Evolutionary conservation across 2,797 vertebrate species (phyloP), one percentile per base, ranked within the genome.

Genomic region (Pangasius sanitwongsei): DNA sequence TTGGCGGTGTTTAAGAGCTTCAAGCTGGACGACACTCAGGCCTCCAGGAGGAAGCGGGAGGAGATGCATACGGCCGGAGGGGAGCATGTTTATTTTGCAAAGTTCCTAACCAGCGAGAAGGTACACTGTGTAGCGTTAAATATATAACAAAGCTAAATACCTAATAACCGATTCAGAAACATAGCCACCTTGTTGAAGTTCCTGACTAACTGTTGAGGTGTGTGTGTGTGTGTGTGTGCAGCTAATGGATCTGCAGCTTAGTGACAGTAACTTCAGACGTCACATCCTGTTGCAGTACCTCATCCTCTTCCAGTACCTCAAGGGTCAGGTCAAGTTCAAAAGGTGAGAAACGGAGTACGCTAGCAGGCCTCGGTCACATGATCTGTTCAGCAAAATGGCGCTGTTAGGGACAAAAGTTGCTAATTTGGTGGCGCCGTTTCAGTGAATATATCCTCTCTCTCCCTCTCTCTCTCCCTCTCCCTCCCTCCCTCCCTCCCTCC

Each of bases 71-170:
- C 97, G 8, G 94, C 96, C 1, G 97, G 96, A 84, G 97, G 97
- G 89, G 98, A 99, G 6, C 98, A 99, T 4, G 98, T 99, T 0
- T 99, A 99, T 93, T 99, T 99, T 91, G 98, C 99, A 0, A 99
- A 99, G 94, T 99, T 99, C 92, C 96, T 99, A 89, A 99, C 99
- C 86, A 99, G 98, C 91, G 99, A 99, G 93, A 99, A 99, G 97
- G 99, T 99, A 98, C 31, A 25, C 1, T 18, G 23, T 50, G 6
- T 23, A 25, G 18, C 34, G 3, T n/a, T 84, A 11, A 4, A 37
- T n/a, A 69, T 4, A 84, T 1, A 59, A 4, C 13, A 12, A 11
- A 6, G 50, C 6, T 78, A 2, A 34, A 18, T 31, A 53, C 28
- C 6, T 53, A 3, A n/a, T 34, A 57, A 25, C 0, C 0, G 1